Evolutionary conservation across 1,140 invertebrate genomes (phyloP).

Genomic region (Nebria ingens): DNA sequence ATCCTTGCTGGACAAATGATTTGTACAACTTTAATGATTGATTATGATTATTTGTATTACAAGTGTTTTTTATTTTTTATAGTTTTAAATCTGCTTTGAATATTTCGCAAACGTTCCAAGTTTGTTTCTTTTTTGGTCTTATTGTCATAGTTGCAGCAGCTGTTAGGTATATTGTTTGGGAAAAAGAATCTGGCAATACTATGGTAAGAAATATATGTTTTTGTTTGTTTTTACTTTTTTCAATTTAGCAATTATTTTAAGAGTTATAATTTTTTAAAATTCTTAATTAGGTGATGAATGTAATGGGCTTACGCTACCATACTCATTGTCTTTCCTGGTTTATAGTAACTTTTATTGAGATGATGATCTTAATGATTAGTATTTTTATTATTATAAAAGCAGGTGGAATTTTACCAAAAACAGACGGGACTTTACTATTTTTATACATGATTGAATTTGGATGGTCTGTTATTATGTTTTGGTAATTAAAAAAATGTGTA

Average conservation of each 20-base stretch:
- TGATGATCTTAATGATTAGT: slow-evolving; percentile 38
- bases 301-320: slow-evolving; percentile 51
- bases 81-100: slow-evolving; percentile 54
- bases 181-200: slow-evolving; percentile 52
- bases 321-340: slow-evolving; percentile 52
- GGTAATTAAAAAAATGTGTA: slow-evolving; percentile 36
- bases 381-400: slow-evolving; percentile 41
- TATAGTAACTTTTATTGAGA: slow-evolving; percentile 41
- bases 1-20: slow-evolving; percentile 51
- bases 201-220: slow-evolving; percentile 40
- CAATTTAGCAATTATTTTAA: too few relatives aligned
- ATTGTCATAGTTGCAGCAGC: slow-evolving; percentile 49
- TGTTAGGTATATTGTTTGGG: slow-evolving; percentile 50
- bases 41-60: not conserved
- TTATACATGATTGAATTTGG: slow-evolving; percentile 45
- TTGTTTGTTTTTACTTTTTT: too few relatives aligned
- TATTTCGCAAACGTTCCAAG: slow-evolving; percentile 48
- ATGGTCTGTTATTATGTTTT: slow-evolving; percentile 47
- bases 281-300: slow-evolving; percentile 46
- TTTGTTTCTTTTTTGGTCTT: slow-evolving; percentile 50
- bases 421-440: slow-evolving; percentile 42
- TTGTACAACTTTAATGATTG: too few relatives aligned
- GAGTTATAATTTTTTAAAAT: too few relatives aligned
- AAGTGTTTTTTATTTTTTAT: slow-evolving; percentile 16
- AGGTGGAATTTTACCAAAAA: slow-evolving; percentile 44